Percentiles rank a stretch among this genome's conserved stretches.
These are phyloP conservation scores for Heliconius himera DNA, from an alignment of 1,140 invertebrate genomes.

Conservation along the genomic window DNA sequence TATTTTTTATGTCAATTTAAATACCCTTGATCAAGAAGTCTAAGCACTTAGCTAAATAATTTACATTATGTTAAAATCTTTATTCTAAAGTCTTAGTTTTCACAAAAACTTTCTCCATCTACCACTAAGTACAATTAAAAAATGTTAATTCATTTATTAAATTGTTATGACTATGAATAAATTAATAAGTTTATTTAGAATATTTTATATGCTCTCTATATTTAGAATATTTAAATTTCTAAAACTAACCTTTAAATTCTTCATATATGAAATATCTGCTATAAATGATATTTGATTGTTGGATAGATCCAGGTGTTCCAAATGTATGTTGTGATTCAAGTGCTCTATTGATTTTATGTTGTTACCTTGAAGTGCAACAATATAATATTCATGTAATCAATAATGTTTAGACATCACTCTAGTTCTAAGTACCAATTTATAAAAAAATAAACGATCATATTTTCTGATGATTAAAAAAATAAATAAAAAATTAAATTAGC, in stretches of 20 bases:
- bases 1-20: too few species aligned
- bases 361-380: conserved; percentile 76
- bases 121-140: neutral
- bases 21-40: too few species aligned
- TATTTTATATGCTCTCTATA: neutral
- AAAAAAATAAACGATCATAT: too few species aligned
- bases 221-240: neutral
- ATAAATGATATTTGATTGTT: conserved; percentile 93
- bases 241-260: conserved; percentile 87
- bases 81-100: neutral
- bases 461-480: too few species aligned
- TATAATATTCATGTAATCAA: conserved; percentile 3
- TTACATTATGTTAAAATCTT: neutral
- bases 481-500: too few species aligned
- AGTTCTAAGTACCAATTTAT: too few species aligned
- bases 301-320: conserved; percentile 93
- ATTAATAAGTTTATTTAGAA: neutral
- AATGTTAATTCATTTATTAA: neutral
- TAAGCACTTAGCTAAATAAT: neutral
- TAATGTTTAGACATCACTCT: neutral
- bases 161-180: neutral
- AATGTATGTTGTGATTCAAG: conserved; percentile 89
- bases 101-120: neutral
- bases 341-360: conserved; percentile 92
- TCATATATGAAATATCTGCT: conserved; percentile 91